Evolutionary conservation across 2,113 vertebrate genomes (phyloP).

Genomic region (Grus americana): DNA sequence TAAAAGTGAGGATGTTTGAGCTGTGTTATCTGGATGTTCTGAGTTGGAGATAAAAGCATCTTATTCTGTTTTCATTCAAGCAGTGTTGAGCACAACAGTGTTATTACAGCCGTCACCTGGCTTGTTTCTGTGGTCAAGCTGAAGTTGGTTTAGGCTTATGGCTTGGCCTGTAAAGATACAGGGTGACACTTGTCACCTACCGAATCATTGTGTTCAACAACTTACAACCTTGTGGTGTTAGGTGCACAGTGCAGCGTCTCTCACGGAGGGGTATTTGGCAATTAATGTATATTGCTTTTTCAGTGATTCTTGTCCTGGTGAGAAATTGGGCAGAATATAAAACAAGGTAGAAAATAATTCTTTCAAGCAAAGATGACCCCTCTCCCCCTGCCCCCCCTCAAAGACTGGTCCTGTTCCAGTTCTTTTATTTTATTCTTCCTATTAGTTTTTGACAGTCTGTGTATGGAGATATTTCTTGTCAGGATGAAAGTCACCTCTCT

Average conservation of each 20-base stretch:
- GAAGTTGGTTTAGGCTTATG: background rate
- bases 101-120: background rate
- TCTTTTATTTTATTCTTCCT: slow-evolving; percentile 38
- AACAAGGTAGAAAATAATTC: slow-evolving; percentile 1
- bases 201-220: background rate
- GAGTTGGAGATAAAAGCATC: background rate
- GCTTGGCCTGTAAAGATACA: background rate
- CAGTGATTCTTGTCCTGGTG: background rate
- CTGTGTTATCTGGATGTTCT: background rate
- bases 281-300: background rate
- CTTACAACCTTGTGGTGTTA: background rate
- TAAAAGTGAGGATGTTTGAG: background rate
- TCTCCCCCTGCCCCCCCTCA: background rate
- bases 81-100: fast-evolving
- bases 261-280: background rate
- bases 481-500: slow-evolving; percentile 64
- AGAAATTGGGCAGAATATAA: background rate
- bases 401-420: background rate
- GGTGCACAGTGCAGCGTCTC: background rate
- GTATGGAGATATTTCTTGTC: slow-evolving; percentile 64
- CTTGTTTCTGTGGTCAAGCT: background rate
- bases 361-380: background rate
- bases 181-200: background rate
- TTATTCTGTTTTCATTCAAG: background rate
- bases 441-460: slow-evolving; percentile 59